Base-by-base conservation (phyloP, 2,888 invertebrate species). In the Dolichopus griseipennis region DNA sequence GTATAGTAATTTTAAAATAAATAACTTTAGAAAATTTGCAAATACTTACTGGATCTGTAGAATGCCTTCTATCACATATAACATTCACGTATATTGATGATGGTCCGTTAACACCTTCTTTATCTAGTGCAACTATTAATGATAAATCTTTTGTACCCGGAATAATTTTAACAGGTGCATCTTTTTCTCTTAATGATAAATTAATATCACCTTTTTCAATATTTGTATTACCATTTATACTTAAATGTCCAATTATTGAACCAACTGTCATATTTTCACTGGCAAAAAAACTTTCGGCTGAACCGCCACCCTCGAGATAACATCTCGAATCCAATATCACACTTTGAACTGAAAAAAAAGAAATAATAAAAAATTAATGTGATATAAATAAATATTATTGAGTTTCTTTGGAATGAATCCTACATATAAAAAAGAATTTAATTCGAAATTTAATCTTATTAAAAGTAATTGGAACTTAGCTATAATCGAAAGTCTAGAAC, bases 221-320 rank as follows among this genome's bases (percentile, higher is more conserved):
- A 69, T 87, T 84, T 1, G 93, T 89, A 80, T 93, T 91, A 0
- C 94, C 95, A 77, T 91, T 88, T 66, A 95, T 90, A 67, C 90
- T 88, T 65, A 95, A 80, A 21, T 21, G 62, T 81, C 94, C 94
- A 70, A 94, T 87, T 66, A 88, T 85, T 73, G 90, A 88, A 71
- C 93, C 93, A 65, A 94, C 88, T 21, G 89, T 85, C 65, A 89
- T 84, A 77, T 93, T 92, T 83, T 95, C 95, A 78, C 90, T 89
- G 74, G 95, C 92, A 79, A 93, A 91, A 81, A 95, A 92, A 79
- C 91, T 94, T 79, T 93, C 94, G 66, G 93, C 93, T 1, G 95
- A 93, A 65, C 93, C 93, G 61, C 95, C 95, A 76, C 90, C 92
- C 83, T 93, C 91, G 78, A 95, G 83, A 81, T 92, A 95, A 79